phyloP scores from a whole-genome alignment of 2,113 vertebrate species.

The Phyllostomus discolor region DNA sequence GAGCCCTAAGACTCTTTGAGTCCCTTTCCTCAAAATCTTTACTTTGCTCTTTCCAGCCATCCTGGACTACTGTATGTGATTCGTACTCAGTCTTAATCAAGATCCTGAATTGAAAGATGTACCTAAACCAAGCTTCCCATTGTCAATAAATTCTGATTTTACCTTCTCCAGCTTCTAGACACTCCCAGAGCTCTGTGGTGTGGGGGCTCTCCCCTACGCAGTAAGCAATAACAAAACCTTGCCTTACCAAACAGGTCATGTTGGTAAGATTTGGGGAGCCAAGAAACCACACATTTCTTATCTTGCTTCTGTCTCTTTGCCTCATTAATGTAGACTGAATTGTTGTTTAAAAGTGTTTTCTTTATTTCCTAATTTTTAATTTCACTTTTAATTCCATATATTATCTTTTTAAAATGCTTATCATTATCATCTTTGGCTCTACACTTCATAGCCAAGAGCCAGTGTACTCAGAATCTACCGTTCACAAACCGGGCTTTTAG shows the following conservation, averaged over 20 bases:
- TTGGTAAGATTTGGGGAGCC: background rate
- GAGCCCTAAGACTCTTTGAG: background rate
- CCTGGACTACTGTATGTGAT: background rate
- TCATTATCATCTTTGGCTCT: background rate
- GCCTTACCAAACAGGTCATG: background rate
- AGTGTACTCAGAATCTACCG: fast-evolving
- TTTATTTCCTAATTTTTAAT: background rate
- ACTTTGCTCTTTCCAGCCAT: background rate
- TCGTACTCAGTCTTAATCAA: background rate
- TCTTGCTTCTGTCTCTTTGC: background rate
- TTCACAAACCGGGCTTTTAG: background rate
- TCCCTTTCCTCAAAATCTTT: background rate
- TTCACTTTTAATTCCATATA: background rate
- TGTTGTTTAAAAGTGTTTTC: background rate
- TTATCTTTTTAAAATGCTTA: background rate
- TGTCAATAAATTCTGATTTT: background rate
- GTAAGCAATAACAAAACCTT: background rate
- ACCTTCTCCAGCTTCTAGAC: background rate
- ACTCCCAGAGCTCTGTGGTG: background rate
- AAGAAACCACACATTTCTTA: background rate
- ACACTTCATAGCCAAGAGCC: background rate
- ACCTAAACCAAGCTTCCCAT: background rate
- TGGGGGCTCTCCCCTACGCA: background rate
- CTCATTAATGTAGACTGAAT: background rate
- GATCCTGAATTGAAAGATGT: background rate